These are phyloP conservation scores for Melanerpes formicivorus DNA, from an alignment of 2,113 vertebrate species.

Conservation along the genomic window DNA sequence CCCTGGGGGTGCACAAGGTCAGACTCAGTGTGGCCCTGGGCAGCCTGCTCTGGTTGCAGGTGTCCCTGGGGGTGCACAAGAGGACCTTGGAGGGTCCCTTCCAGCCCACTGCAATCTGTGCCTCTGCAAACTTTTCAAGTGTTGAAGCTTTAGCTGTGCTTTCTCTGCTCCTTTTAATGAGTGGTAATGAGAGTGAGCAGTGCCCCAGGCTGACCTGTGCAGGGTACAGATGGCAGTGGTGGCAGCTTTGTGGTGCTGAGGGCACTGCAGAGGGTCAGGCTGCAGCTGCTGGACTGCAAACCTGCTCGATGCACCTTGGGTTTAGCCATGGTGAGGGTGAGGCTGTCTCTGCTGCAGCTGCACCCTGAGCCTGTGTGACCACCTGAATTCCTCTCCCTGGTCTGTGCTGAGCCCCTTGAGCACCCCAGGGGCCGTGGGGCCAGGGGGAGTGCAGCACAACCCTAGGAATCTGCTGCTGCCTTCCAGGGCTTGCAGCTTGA, in stretches of 20 bases:
- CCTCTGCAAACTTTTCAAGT: neutral
- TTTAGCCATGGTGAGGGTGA: neutral
- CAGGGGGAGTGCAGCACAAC: neutral
- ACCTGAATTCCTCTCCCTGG: neutral
- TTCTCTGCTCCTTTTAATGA: neutral
- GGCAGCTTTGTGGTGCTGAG: neutral
- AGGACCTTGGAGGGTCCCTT: too few species aligned
- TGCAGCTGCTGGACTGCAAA: neutral
- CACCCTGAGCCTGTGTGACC: neutral
- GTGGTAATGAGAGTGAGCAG: neutral
- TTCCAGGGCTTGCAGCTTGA: neutral
- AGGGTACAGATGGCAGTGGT: neutral
- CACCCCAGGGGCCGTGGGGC: rapidly evolving
- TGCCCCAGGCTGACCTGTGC: neutral
- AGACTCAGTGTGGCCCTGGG: too few species aligned
- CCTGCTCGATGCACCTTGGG: neutral
- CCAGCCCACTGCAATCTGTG: too few species aligned
- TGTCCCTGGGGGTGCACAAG: too few species aligned
- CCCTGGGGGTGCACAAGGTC: too few species aligned
- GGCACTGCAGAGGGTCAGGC: neutral
- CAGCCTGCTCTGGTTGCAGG: too few species aligned
- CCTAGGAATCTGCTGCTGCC: neutral
- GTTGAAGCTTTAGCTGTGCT: neutral
- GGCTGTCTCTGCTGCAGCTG: neutral
- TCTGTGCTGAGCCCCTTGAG: neutral